A percentile compares a stretch with the other conserved stretches of the same genome.
Conservation (phyloP, 2,113 vertebrate species). For the Artemisiospiza belli region DNA sequence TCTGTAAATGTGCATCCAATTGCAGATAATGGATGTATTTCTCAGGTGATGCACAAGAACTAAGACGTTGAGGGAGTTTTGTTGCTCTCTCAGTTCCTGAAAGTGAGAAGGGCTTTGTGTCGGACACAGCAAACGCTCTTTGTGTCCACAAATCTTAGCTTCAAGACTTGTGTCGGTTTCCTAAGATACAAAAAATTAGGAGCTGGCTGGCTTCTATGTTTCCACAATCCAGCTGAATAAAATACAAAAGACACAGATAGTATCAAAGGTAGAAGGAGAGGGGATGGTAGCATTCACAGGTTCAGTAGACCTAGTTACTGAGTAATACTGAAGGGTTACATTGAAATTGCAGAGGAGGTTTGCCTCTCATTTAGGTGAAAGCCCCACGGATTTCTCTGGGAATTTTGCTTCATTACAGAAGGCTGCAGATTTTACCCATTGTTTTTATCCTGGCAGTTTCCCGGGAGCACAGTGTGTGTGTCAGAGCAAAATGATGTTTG, state of each 20-base stretch:
- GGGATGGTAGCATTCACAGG: background rate
- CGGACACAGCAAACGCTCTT: too few species aligned
- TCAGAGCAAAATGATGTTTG: background rate
- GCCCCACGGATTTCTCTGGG: background rate
- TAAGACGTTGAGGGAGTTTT: background rate
- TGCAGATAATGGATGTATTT: background rate
- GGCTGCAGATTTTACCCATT: background rate
- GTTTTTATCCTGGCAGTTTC: background rate
- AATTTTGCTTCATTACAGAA: background rate
- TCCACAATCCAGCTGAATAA: background rate
- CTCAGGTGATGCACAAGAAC: background rate
- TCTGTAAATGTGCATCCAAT: accelerated
- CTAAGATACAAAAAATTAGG: background rate
- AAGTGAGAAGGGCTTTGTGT: background rate
- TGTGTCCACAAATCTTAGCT: background rate
- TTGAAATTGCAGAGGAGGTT: background rate
- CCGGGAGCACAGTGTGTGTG: background rate
- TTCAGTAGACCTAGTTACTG: background rate
- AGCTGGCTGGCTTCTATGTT: background rate
- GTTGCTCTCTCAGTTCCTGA: background rate
- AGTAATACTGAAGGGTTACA: background rate
- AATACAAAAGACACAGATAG: background rate
- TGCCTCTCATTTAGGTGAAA: background rate
- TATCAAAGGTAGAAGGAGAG: background rate
- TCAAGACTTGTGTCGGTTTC: accelerated